A percentile compares a stretch with the other conserved stretches of the same genome.
Conservation (phyloP, 2,113 vertebrate species). For the Mionectes macconnelli region DNA sequence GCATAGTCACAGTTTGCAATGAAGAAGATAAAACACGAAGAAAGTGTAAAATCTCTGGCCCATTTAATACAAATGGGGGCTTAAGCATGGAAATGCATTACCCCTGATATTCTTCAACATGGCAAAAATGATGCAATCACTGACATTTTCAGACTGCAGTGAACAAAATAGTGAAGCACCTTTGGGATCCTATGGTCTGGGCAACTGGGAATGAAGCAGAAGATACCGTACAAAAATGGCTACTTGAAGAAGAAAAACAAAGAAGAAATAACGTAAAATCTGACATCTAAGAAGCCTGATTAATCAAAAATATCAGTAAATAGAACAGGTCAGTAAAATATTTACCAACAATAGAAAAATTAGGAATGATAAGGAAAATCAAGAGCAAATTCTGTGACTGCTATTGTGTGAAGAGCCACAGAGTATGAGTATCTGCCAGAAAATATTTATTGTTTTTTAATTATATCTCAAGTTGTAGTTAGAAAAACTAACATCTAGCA, state of each 20-base stretch:
- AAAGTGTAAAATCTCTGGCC: background rate
- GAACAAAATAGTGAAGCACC: background rate
- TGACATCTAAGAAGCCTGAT: background rate
- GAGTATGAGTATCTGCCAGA: background rate
- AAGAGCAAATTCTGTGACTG: background rate
- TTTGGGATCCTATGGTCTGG: background rate
- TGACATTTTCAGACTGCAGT: background rate
- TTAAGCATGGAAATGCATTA: background rate
- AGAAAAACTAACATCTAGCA: background rate
- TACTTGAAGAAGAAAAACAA: background rate
- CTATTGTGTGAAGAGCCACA: background rate
- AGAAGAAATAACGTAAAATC: background rate
- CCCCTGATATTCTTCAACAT: background rate
- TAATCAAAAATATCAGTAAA: background rate
- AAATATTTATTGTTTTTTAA: background rate
- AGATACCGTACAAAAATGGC: background rate
- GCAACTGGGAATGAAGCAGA: background rate
- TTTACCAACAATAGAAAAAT: background rate
- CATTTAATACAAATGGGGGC: background rate
- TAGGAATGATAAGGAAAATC: fast-evolving
- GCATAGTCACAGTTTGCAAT: background rate
- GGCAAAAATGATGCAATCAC: background rate
- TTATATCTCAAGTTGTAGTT: background rate
- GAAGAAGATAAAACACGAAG: background rate
- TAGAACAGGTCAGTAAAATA: background rate